A percentile compares a stretch with the other conserved stretches of the same genome.
Evolutionary conservation across 2,113 vertebrate species (phyloP).

Genomic region (Syngnathus floridae): DNA sequence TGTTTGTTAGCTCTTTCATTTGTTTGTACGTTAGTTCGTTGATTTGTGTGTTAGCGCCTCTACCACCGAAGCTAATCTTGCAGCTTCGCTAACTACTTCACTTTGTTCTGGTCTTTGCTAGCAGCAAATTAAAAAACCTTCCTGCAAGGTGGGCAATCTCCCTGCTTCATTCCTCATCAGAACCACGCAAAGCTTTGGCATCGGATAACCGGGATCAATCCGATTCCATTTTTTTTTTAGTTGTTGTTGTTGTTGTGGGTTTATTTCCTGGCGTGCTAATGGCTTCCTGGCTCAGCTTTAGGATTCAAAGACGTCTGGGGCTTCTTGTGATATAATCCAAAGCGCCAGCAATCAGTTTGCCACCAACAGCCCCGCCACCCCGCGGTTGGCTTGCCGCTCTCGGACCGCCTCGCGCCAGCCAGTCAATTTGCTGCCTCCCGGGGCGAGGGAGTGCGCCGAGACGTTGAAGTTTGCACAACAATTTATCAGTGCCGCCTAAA

Average conservation of each 20-base stretch:
- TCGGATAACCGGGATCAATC: slow-evolving; percentile 58
- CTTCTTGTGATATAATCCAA: slow-evolving; percentile 67
- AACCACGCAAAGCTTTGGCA: slow-evolving; percentile 19
- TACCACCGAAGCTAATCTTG: neutral
- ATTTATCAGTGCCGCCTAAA: slow-evolving; percentile 57
- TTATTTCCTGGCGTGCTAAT: slow-evolving; percentile 62
- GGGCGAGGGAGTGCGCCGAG: slow-evolving; percentile 11
- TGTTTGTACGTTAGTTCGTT: no score
- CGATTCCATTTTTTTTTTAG: slow-evolving; percentile 21
- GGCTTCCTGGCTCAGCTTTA: slow-evolving; percentile 51
- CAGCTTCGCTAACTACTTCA: neutral
- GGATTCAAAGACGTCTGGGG: slow-evolving; percentile 57
- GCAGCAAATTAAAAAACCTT: slow-evolving; percentile 8
- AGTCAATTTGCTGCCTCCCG: slow-evolving; percentile 56
- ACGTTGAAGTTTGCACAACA: slow-evolving; percentile 52
- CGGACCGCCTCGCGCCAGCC: slow-evolving; percentile 42
- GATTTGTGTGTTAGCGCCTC: no score
- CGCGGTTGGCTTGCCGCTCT: slow-evolving; percentile 28
- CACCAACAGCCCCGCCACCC: slow-evolving; percentile 39
- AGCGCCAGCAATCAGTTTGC: slow-evolving; percentile 58
- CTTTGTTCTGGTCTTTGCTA: neutral
- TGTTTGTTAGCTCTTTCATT: no score
- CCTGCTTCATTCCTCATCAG: slow-evolving; percentile 41
- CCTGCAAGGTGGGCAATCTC: slow-evolving; percentile 38
- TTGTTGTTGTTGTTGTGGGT: slow-evolving; percentile 40